Evolutionary conservation across 2,797 vertebrate genomes (phyloP).

Genomic region (Etheostoma nigrum): DNA sequence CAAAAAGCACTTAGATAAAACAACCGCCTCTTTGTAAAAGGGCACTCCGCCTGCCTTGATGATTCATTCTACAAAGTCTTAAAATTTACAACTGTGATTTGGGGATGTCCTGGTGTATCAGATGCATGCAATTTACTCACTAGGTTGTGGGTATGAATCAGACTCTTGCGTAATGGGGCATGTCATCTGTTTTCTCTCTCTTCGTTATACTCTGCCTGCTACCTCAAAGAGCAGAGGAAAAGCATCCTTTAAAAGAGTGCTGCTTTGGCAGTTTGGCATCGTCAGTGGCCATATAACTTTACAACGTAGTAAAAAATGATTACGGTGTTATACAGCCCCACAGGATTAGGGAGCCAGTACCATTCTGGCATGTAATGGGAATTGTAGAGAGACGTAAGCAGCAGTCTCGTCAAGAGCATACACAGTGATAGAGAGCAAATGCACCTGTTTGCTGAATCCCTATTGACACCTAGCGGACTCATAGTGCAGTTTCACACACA

Average conservation of each 20-base stretch:
- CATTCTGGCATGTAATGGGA: conserved; percentile 56
- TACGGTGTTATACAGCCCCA: conserved; percentile 56
- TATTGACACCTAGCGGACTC: conserved; percentile 12
- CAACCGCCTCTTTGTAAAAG: conserved; percentile 13
- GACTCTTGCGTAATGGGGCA: conserved; percentile 52
- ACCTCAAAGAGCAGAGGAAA: conserved; percentile 28
- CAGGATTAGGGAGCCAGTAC: conserved; percentile 46
- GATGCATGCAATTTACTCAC: conserved; percentile 36
- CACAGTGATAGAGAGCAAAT: conserved; percentile 16
- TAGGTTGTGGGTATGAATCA: conserved; percentile 51
- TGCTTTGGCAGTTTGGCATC: conserved; percentile 63
- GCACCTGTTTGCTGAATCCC: conserved; percentile 25
- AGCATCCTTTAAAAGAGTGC: conserved; percentile 52
- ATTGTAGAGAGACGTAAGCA: conserved; percentile 57
- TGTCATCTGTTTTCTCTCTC: conserved; percentile 45
- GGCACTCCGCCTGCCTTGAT: conserved; percentile 7
- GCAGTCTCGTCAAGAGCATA: conserved; percentile 20
- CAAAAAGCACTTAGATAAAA: conserved; percentile 1
- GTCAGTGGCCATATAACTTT: conserved; percentile 63
- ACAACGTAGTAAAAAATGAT: conserved; percentile 73
- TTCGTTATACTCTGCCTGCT: conserved; percentile 41
- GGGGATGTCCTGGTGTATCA: conserved; percentile 26
- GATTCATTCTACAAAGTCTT: conserved; percentile 22
- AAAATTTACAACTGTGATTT: conserved; percentile 24
- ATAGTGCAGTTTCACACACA: not conserved